These are phyloP conservation scores for Pluvialis apricaria DNA, from an alignment of 2,113 vertebrate genomes.

Conservation along the genomic window DNA sequence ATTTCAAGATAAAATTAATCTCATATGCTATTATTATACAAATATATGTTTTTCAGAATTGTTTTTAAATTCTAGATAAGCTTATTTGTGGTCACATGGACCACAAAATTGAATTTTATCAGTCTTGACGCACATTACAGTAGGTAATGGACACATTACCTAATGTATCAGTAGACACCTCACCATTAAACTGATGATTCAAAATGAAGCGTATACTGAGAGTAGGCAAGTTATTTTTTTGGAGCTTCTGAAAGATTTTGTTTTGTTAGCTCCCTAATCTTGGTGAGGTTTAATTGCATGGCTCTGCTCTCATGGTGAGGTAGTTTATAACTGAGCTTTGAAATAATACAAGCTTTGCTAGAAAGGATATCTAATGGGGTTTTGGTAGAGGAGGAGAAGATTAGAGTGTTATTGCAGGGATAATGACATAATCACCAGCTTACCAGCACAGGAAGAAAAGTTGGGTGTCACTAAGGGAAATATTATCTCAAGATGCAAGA, in stretches of 20 bases:
- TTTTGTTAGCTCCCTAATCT: constrained; percentile 20
- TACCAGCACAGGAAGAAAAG: background rate
- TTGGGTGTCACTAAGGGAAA: background rate
- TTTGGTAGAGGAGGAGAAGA: constrained; percentile 20
- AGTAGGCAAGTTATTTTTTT: background rate
- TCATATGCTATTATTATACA: background rate
- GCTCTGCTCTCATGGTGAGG: background rate
- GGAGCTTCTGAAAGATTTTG: background rate
- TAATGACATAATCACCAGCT: constrained; percentile 26
- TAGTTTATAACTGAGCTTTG: constrained; percentile 7
- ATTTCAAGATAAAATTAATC: background rate
- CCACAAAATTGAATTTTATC: background rate
- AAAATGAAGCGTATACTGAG: background rate
- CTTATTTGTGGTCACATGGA: background rate
- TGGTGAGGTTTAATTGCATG: constrained; percentile 24
- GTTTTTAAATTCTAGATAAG: background rate
- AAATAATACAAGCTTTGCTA: constrained; percentile 8
- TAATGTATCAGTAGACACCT: background rate
- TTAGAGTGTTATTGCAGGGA: constrained; percentile 24
- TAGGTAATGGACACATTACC: background rate
- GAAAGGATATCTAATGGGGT: constrained; percentile 20
- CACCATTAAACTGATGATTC: background rate
- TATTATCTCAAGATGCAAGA: background rate
- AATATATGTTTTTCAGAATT: background rate
- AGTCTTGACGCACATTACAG: background rate